Evolutionary conservation across 2,113 vertebrate species (phyloP).

Genomic region (Malurus alboscapulatus): DNA sequence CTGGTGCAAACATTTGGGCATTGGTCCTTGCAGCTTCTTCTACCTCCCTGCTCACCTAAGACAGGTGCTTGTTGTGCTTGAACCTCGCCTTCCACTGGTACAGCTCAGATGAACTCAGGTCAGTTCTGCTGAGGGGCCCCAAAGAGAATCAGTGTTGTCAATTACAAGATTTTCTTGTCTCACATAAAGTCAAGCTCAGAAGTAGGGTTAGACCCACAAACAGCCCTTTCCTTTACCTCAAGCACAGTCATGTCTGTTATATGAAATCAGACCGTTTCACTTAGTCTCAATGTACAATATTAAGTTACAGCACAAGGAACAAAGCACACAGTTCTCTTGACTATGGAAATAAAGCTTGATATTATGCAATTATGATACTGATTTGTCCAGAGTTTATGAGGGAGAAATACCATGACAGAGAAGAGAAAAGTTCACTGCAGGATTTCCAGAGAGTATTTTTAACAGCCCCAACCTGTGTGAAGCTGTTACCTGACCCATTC

Average conservation of each 20-base stretch:
- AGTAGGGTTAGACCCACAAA: neutral
- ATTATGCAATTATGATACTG: neutral
- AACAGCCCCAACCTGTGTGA: neutral
- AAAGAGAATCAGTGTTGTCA: neutral
- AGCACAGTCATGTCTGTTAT: neutral
- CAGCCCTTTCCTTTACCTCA: neutral
- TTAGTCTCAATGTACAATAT: neutral
- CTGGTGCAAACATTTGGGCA: rapidly evolving
- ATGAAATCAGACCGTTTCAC: neutral
- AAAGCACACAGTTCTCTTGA: neutral
- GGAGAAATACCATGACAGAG: neutral
- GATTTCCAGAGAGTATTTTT: neutral
- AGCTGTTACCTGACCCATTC: neutral
- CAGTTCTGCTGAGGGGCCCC: neutral
- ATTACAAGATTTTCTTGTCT: neutral
- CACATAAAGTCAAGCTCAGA: neutral
- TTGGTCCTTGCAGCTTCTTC: rapidly evolving
- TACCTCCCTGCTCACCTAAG: rapidly evolving
- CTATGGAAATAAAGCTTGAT: neutral
- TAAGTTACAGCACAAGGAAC: neutral
- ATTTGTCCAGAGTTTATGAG: neutral
- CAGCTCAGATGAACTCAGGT: neutral
- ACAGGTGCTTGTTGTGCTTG: neutral
- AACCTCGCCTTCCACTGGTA: rapidly evolving
- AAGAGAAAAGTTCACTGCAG: neutral